Evolutionary conservation across 2,113 vertebrate species (phyloP).

Genomic region (Pseudopipra pipra): DNA sequence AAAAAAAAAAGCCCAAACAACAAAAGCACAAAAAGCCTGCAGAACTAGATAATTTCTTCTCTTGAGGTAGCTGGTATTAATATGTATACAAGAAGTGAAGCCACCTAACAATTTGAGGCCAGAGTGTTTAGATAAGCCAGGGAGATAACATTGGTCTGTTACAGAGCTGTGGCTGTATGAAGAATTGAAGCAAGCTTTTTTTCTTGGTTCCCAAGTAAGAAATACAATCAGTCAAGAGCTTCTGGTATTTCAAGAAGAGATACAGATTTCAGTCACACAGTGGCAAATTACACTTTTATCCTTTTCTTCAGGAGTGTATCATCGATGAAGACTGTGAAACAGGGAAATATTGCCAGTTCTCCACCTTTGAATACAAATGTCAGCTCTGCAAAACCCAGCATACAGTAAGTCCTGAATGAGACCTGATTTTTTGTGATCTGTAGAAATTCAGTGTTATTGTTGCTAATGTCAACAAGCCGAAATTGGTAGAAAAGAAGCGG

Average conservation of each 20-base stretch:
- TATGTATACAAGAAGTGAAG: background rate
- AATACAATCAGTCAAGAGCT: background rate
- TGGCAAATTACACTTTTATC: background rate
- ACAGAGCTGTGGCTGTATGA: background rate
- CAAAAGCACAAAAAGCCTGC: background rate
- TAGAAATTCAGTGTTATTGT: background rate
- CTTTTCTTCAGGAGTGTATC: constrained; percentile 81
- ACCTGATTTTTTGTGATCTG: background rate
- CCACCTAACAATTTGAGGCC: background rate
- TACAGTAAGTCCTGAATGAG: constrained; percentile 70
- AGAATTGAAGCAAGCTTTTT: background rate
- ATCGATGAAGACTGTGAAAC: constrained; percentile 85
- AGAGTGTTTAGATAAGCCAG: background rate
- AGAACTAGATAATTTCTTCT: background rate
- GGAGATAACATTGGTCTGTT: background rate
- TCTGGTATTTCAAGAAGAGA: background rate
- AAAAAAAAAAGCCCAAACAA: background rate
- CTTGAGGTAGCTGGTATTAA: background rate
- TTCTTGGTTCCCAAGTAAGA: background rate
- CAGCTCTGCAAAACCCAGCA: constrained; percentile 80
- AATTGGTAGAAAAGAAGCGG: background rate
- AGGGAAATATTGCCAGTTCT: constrained; percentile 81
- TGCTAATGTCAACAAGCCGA: background rate
- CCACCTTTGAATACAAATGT: constrained; percentile 79
- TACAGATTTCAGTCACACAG: background rate